A percentile compares a stretch with the other conserved stretches of the same genome.
phyloP scores from a whole-genome alignment of 2,113 vertebrate genomes.

The Sisor rabdophorus region DNA sequence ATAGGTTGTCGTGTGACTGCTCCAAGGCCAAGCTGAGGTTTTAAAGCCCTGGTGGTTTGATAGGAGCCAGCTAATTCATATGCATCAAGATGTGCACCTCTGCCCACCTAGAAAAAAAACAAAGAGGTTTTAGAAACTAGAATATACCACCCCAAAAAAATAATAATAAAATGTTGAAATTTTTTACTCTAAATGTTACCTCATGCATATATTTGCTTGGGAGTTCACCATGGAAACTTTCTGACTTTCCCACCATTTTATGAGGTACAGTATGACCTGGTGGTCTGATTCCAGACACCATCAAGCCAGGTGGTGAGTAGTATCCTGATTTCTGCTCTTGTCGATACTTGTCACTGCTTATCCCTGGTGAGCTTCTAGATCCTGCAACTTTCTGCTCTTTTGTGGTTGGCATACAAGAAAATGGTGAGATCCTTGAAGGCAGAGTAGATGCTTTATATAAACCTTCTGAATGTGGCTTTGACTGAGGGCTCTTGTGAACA shows the following conservation, averaged over 20 bases:
- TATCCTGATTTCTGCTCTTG: constrained; percentile 82
- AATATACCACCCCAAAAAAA: neutral
- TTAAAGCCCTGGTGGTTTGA: constrained; percentile 81
- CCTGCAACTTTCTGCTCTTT: constrained; percentile 67
- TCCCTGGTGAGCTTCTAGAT: constrained; percentile 59
- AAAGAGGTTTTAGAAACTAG: neutral
- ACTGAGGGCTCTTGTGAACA: constrained; percentile 79
- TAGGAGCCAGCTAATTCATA: constrained; percentile 69
- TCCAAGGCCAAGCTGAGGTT: constrained; percentile 87
- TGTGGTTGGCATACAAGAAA: constrained; percentile 60
- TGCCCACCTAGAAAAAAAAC: constrained; percentile 34
- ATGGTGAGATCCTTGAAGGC: constrained; percentile 62
- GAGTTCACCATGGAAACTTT: constrained; percentile 73
- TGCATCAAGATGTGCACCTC: constrained; percentile 39
- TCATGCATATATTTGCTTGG: constrained; percentile 69
- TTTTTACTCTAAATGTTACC: constrained; percentile 51
- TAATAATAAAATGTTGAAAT: neutral
- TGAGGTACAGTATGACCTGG: constrained; percentile 68
- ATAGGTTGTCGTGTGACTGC: constrained; percentile 81
- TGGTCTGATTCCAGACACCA: constrained; percentile 75
- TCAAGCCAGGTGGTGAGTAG: constrained; percentile 70
- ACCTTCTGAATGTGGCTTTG: constrained; percentile 66
- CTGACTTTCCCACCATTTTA: constrained; percentile 70
- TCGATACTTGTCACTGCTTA: constrained; percentile 78
- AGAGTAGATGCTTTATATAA: constrained; percentile 63